Percentiles rank a stretch among this genome's conserved stretches.
Conservation (phyloP, 2,113 vertebrate genomes). For the Platysternon megacephalum region DNA sequence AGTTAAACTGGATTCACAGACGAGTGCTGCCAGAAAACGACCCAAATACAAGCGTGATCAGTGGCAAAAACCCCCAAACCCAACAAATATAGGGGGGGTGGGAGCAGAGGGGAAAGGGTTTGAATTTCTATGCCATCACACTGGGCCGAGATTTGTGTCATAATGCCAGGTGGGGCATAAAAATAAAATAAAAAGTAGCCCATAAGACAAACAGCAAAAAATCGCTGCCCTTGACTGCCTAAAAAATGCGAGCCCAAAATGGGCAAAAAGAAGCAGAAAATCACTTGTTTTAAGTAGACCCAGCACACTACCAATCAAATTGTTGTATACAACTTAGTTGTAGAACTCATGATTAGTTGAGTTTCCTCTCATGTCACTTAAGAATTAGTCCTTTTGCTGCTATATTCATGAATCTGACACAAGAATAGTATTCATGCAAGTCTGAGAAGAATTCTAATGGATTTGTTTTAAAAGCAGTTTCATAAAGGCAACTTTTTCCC, state of each 20-base stretch:
- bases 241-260: background rate
- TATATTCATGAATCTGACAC: background rate
- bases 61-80: background rate
- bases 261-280: background rate
- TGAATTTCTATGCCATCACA: background rate
- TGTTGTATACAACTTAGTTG: too few relatives aligned
- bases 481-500: background rate
- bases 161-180: too few relatives aligned
- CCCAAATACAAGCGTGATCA: background rate
- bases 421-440: background rate
- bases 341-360: background rate
- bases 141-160: background rate
- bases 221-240: background rate
- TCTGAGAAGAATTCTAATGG: background rate
- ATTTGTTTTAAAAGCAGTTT: background rate
- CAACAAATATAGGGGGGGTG: background rate
- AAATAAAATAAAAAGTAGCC: too few relatives aligned
- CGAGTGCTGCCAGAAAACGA: background rate
- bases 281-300: background rate
- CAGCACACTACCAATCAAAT: too few relatives aligned
- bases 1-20: too few relatives aligned
- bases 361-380: background rate
- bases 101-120: background rate
- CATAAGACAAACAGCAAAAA: background rate
- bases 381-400: background rate